Evolutionary conservation across 2,888 invertebrate genomes (phyloP), one percentile per base, ranked within the genome.

Genomic region (Xestia rhomboidea): DNA sequence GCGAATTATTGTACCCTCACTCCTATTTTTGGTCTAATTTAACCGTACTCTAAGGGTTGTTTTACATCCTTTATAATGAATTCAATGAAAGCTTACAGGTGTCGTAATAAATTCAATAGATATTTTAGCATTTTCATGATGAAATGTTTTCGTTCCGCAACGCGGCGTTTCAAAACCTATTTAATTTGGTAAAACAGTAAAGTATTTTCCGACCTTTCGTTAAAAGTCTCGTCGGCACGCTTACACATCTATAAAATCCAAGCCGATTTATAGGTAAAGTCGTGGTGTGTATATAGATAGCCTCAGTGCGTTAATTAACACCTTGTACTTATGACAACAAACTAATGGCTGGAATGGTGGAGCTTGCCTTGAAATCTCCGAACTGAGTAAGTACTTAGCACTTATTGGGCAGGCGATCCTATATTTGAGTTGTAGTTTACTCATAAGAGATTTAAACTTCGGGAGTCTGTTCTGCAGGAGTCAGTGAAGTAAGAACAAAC

Each of bases 161-260:
- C 68, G n/a, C 46, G 76, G n/a, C 46, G 21, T 44, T 69, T 60
- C 44, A 51, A 68, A 80, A 76, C 27, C 44, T 30, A 38, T 66
- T 82, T 76, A 66, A 69, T 82, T 80, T 67, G 18, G 34, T 78
- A 71, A 63, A 77, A 71, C 34, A 57, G 46, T 66, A 44, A 79
- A 54, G 60, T 54, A 83, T 83, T 83, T 77, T 72, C 57, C 34
- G 49, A 27, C n/a, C 34, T 66, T 79, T 77, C 41, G 63, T 82
- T 69, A 51, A 67, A 70, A 71, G 60, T 77, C 27, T 72, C 68
- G 63, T 57, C 62, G 66, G 44, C 62, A 67, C 41, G 49, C 24
- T n/a, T 38, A 49, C 21, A n/a, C 62, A 46, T 60, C 15, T 46
- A 54, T 57, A 63, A 73, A 74, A 64, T 24, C 13, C 30, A 51